Evolutionary conservation across 2,888 invertebrate genomes (phyloP), one percentile per base, ranked within the genome.

Genomic region (Margaritifera margaritifera): DNA sequence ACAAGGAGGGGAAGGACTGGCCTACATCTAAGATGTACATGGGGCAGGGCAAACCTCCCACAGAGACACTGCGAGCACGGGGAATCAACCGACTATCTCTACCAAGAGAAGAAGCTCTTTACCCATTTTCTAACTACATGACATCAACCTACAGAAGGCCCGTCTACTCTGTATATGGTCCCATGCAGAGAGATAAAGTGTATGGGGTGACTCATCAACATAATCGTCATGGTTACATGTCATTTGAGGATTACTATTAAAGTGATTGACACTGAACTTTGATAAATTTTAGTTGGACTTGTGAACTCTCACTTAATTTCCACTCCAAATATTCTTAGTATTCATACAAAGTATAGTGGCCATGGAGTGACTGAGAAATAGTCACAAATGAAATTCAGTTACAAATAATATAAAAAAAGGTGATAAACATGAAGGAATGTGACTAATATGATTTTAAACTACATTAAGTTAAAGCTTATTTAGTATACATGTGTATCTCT

Each of bases 101-200:
- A 50, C 81, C 79, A 8, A 71, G 74, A 51, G 86, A 87, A 54
- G 81, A 84, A n/a, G 86, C 87, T 59, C 76, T 88, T 11, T 89
- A 89, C 71, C 86, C 83, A 19, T 86, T 84, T 75, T 86, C 88
- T 51, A 89, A 88, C 75, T 82, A 80, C 73, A 89, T 89, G 89
- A 89, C 88, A 51, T 87, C 87, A 24, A 85, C 86, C 11, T 88
- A 89, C 72, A 70, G 87, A 62, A 80, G 83, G 22, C 89, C 89
- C 3, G 87, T 89, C n/a, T 85, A 86, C 62, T 84, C 86, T 25
- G 77, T 87, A n/a, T 86, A 82, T 77, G 88, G 89, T n/a, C 89
- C 87, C 50, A 79, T 89, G 82, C 85, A 87, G 75, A 79, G 82
- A 63, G 80, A 84, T 53, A 74, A 82, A 64, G 84, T 85, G 18